A percentile compares a stretch with the other conserved stretches of the same genome.
phyloP scores from a whole-genome alignment of 2,888 invertebrate species.

The Nymphalis polychloros region DNA sequence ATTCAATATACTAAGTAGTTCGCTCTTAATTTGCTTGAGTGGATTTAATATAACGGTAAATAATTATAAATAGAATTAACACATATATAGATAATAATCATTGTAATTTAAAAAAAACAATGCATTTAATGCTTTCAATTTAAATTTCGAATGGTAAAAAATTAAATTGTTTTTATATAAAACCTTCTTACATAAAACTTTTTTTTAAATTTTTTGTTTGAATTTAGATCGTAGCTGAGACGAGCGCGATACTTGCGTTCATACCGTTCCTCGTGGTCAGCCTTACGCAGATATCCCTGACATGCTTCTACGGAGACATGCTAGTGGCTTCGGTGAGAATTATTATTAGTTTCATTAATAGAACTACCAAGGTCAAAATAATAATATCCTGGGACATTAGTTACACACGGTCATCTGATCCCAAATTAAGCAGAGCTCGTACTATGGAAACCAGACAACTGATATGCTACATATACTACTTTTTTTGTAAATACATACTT shows the following conservation, averaged over 20 bases:
- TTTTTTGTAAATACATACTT: too few species aligned
- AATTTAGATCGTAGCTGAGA: slow-evolving; percentile 39
- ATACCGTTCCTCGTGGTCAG: slow-evolving; percentile 56
- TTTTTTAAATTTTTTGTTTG: neutral
- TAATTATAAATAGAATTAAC: slow-evolving; percentile 2
- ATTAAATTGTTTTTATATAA: neutral
- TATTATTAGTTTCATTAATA: neutral
- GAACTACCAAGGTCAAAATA: too few species aligned
- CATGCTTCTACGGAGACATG: slow-evolving; percentile 66
- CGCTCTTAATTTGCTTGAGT: slow-evolving; percentile 63
- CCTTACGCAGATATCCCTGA: slow-evolving; percentile 58
- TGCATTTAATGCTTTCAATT: too few species aligned
- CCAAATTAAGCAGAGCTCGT: too few species aligned
- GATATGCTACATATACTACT: too few species aligned
- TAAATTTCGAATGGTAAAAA: too few species aligned
- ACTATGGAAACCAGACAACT: too few species aligned
- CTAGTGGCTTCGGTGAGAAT: slow-evolving; percentile 60
- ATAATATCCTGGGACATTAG: too few species aligned
- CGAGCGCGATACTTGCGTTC: slow-evolving; percentile 50
- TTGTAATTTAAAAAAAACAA: too few species aligned
- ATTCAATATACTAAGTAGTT: slow-evolving; percentile 62
- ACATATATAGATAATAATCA: too few species aligned
- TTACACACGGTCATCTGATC: too few species aligned
- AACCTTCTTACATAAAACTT: neutral
- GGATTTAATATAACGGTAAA: slow-evolving; percentile 65